Evolutionary conservation across 2,797 vertebrate genomes (phyloP).

Genomic region (Gallinago solitaria): DNA sequence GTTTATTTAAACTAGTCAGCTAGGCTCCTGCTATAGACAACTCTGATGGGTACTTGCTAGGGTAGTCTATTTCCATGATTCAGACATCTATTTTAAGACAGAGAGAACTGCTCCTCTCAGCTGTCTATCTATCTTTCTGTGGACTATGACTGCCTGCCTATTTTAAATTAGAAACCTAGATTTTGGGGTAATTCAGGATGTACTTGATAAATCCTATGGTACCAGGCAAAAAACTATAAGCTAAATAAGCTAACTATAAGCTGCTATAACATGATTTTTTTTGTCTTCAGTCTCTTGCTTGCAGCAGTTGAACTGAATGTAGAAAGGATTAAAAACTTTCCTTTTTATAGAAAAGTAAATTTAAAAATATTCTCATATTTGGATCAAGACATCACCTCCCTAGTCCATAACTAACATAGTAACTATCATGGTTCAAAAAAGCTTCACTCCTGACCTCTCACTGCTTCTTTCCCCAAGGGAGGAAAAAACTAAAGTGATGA

Average conservation of each 20-base stretch:
- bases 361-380: neutral
- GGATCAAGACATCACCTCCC: neutral
- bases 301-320: neutral
- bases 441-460: neutral
- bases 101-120: neutral
- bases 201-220: neutral
- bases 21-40: neutral
- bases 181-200: neutral
- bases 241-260: neutral
- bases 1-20: neutral
- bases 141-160: neutral
- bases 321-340: neutral
- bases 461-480: neutral
- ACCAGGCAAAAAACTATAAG: neutral
- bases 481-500: neutral
- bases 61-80: neutral
- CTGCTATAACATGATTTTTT: neutral
- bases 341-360: neutral
- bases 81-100: constrained; percentile 30
- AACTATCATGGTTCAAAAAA: neutral
- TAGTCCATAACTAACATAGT: neutral
- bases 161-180: neutral
- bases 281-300: neutral
- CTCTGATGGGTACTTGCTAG: neutral
- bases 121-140: neutral